A percentile compares a stretch with the other conserved stretches of the same genome.
Conservation (phyloP, 1,140 invertebrate species). For the Euborellia annulipes region DNA sequence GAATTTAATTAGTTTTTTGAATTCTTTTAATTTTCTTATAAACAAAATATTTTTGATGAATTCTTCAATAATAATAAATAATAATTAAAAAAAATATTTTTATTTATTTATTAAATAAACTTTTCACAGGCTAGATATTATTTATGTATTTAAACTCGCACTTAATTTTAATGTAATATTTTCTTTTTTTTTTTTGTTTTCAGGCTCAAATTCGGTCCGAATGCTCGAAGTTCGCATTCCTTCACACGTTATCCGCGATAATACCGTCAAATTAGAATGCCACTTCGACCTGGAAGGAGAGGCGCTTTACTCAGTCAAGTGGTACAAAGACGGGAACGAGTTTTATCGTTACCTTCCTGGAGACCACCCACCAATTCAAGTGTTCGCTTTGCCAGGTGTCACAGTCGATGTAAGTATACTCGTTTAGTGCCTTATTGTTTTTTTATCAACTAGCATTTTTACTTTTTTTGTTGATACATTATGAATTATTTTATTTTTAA, state of each 20-base stretch:
- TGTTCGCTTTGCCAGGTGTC: constrained; percentile 56
- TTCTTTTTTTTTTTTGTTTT: constrained; percentile 17
- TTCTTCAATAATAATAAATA: no score
- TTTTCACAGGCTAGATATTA: no score
- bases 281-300: constrained; percentile 64
- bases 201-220: constrained; percentile 30
- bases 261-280: constrained; percentile 54
- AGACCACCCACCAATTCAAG: constrained; percentile 51
- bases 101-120: no score
- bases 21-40: no score
- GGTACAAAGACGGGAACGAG: constrained; percentile 77
- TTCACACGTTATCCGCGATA: constrained; percentile 45
- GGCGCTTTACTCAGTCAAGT: constrained; percentile 67
- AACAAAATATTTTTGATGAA: no score
- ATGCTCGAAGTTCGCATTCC: constrained; percentile 50
- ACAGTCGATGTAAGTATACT: constrained; percentile 63
- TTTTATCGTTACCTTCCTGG: constrained; percentile 68
- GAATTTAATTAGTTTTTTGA: no score
- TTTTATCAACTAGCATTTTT: constrained; percentile 1
- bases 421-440: no score
- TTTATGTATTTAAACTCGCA: no score
- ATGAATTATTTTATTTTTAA: background rate
- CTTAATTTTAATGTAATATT: no score
- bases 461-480: background rate
- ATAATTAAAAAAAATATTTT: no score